phyloP scores from a whole-genome alignment of 2,797 vertebrate species.

The Strix occidentalis region DNA sequence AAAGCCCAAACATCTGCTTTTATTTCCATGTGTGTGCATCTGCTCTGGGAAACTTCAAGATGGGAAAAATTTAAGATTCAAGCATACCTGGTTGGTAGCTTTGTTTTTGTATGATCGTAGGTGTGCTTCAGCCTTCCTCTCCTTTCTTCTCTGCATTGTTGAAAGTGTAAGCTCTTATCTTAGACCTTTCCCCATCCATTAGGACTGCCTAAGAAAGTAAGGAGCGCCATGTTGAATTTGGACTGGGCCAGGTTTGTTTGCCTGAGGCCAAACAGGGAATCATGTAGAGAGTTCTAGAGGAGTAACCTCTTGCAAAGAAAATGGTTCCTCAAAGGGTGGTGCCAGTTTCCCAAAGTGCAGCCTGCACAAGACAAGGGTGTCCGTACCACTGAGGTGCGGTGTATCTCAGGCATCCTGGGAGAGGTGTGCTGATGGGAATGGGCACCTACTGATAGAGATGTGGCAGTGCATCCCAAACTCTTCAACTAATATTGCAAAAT shows the following conservation, averaged over 20 bases:
- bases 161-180: not conserved
- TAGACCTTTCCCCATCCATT: not conserved
- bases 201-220: not conserved
- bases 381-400: fast-evolving
- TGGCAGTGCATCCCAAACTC: not conserved
- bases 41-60: not conserved
- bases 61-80: not conserved
- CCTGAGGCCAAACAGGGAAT: not conserved
- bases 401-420: not conserved
- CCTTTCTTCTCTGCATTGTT: not conserved
- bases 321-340: not conserved
- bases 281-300: not conserved
- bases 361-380: not conserved
- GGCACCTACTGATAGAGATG: not conserved
- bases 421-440: not conserved
- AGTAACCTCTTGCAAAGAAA: not conserved
- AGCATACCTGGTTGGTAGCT: not conserved
- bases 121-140: not conserved
- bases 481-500: not conserved
- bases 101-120: not conserved
- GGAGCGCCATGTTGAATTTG: not conserved
- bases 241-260: not conserved
- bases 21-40: not conserved
- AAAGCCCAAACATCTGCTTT: not conserved
- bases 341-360: not conserved